A percentile compares a stretch with the other conserved stretches of the same genome.
These are phyloP conservation scores for Tyrophagus putrescentiae DNA, from an alignment of 1,140 invertebrate species.

Conservation along the genomic window DNA sequence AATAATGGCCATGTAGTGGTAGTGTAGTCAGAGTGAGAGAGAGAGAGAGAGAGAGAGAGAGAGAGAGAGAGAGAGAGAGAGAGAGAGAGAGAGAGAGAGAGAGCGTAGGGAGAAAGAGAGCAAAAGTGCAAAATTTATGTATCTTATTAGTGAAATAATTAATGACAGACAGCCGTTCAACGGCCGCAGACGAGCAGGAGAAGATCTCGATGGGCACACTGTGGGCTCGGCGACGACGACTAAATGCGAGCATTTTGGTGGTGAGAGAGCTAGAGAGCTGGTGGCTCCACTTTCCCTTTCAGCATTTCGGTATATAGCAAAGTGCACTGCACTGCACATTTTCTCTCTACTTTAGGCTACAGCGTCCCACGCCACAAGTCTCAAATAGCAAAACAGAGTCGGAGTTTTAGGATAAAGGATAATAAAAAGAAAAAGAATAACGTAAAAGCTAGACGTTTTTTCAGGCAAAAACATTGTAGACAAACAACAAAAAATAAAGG, in stretches of 20 bases:
- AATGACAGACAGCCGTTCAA: not conserved
- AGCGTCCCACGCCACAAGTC: too few relatives aligned
- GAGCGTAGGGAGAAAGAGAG: not conserved
- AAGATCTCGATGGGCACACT: too few relatives aligned
- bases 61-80: slow-evolving; percentile 10
- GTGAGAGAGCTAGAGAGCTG: too few relatives aligned
- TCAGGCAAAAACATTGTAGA: not conserved
- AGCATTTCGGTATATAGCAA: too few relatives aligned
- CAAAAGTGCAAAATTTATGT: not conserved
- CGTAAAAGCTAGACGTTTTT: not conserved
- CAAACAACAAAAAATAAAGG: not conserved
- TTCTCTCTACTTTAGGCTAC: too few relatives aligned
- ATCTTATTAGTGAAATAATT: slow-evolving; percentile 17
- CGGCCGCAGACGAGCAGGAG: not conserved
- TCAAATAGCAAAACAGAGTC: too few relatives aligned
- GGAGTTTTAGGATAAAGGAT: too few relatives aligned
- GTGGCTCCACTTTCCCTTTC: too few relatives aligned
- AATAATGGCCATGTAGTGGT: not conserved
- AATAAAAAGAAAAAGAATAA: not conserved
- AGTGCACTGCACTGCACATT: too few relatives aligned
- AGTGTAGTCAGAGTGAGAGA: slow-evolving; percentile 2
- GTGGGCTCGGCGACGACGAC: too few relatives aligned
- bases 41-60: slow-evolving; percentile 16
- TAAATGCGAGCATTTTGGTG: too few relatives aligned
- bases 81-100: slow-evolving; percentile 9